Percentiles rank a stretch among this genome's conserved stretches.
Conservation (phyloP, 2,888 invertebrate genomes). For the Dynastes maya region DNA sequence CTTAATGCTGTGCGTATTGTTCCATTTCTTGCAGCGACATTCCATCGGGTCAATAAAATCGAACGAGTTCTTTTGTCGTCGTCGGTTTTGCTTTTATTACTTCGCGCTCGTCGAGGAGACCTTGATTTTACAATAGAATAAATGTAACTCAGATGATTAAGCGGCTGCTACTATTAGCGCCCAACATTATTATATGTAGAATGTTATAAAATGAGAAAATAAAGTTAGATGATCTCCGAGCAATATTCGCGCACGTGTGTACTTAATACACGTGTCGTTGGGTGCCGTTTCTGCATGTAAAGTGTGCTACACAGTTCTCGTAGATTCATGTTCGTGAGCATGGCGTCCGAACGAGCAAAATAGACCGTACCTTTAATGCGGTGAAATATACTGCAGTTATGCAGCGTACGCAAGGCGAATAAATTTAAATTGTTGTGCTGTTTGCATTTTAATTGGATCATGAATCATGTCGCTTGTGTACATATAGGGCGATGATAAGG, state of each 20-base stretch:
- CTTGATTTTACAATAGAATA: slow-evolving; percentile 41
- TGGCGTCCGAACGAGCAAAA: too few species aligned
- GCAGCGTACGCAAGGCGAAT: slow-evolving; percentile 16
- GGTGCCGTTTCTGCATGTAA: slow-evolving; percentile 11
- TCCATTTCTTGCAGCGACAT: slow-evolving; percentile 36
- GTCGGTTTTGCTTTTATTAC: slow-evolving; percentile 32
- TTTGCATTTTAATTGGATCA: slow-evolving; percentile 43
- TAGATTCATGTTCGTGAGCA: too few species aligned
- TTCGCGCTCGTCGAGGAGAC: slow-evolving; percentile 19
- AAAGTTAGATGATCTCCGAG: not conserved
- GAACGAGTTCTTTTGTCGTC: slow-evolving; percentile 34
- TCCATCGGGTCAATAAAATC: slow-evolving; percentile 33
- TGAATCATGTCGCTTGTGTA: slow-evolving; percentile 27
- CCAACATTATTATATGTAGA: not conserved
- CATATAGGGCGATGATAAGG: not conserved
- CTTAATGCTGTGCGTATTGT: slow-evolving; percentile 25
- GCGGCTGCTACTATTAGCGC: slow-evolving; percentile 23
- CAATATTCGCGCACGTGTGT: too few species aligned
- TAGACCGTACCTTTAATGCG: not conserved
- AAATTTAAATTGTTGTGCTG: slow-evolving; percentile 39
- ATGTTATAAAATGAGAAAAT: slow-evolving; percentile 18
- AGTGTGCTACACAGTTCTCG: too few species aligned
- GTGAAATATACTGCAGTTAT: slow-evolving; percentile 34
- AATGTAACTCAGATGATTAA: slow-evolving; percentile 32
- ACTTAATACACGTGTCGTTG: not conserved